phyloP scores from a whole-genome alignment of 2,113 vertebrate species.

The Cottus gobio region DNA sequence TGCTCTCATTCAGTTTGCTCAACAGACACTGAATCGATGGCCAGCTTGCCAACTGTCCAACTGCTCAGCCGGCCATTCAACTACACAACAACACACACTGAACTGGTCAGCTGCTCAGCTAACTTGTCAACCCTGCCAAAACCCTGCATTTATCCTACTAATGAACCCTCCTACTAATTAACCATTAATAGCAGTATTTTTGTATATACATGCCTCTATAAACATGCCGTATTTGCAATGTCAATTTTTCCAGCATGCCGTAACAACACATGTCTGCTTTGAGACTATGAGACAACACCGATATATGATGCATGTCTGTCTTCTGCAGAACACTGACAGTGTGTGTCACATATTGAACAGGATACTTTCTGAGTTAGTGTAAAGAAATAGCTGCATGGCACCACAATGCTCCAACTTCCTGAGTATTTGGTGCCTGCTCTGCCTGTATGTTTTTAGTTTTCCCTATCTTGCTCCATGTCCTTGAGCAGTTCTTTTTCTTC shows the following conservation, averaged over 20 bases:
- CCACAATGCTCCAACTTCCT: constrained; percentile 19
- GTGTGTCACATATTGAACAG: constrained; percentile 7
- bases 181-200: neutral
- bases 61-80: constrained; percentile 29
- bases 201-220: neutral
- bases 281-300: neutral
- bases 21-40: constrained; percentile 61
- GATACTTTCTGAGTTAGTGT: neutral
- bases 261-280: neutral
- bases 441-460: constrained; percentile 5
- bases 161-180: neutral
- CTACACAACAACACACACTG: neutral
- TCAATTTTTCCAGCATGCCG: neutral
- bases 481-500: constrained; percentile 56
- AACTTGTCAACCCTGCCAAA: constrained; percentile 6
- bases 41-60: constrained; percentile 58
- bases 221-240: neutral
- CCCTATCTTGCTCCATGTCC: constrained; percentile 56
- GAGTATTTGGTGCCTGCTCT: constrained; percentile 10
- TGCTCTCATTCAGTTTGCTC: constrained; percentile 64
- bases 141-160: no score
- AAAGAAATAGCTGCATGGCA: neutral
- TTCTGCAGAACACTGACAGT: neutral
- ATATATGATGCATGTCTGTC: neutral
- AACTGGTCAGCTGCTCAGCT: constrained; percentile 2